Conservation (phyloP, 2,888 invertebrate genomes). For the Xestobium rufovillosum region DNA sequence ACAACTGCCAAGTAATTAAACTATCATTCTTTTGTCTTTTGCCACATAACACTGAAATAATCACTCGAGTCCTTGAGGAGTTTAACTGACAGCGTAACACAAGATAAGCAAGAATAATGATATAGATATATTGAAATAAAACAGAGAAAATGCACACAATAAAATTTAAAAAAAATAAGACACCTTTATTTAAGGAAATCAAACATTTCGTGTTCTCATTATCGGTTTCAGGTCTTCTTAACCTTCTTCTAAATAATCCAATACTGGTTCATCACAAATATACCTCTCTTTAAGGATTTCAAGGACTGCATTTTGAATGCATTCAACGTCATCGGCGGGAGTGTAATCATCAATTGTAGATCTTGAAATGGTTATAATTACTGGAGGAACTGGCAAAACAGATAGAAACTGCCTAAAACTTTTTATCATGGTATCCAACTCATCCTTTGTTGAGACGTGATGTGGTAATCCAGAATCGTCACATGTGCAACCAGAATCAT, state of each 20-base stretch:
- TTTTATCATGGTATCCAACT: constrained; percentile 57
- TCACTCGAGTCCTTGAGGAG: too few relatives aligned
- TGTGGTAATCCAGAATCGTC: constrained; percentile 80
- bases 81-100: too few relatives aligned
- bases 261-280: constrained; percentile 46
- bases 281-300: constrained; percentile 49
- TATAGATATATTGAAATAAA: too few relatives aligned
- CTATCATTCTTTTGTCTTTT: too few relatives aligned
- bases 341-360: constrained; percentile 88
- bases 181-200: too few relatives aligned
- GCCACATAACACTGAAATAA: too few relatives aligned
- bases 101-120: too few relatives aligned
- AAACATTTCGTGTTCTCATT: too few relatives aligned
- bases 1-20: too few relatives aligned
- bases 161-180: too few relatives aligned
- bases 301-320: constrained; percentile 64
- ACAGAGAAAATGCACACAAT: too few relatives aligned
- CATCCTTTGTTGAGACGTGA: constrained; percentile 64
- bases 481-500: constrained; percentile 82
- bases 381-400: constrained; percentile 54
- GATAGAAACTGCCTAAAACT: constrained; percentile 54
- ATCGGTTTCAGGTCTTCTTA: too few relatives aligned
- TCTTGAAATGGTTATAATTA: constrained; percentile 71
- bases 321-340: constrained; percentile 73
- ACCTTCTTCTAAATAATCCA: constrained; percentile 40